Evolutionary conservation across 2,113 vertebrate species (phyloP).

Genomic region (Pluvialis apricaria): DNA sequence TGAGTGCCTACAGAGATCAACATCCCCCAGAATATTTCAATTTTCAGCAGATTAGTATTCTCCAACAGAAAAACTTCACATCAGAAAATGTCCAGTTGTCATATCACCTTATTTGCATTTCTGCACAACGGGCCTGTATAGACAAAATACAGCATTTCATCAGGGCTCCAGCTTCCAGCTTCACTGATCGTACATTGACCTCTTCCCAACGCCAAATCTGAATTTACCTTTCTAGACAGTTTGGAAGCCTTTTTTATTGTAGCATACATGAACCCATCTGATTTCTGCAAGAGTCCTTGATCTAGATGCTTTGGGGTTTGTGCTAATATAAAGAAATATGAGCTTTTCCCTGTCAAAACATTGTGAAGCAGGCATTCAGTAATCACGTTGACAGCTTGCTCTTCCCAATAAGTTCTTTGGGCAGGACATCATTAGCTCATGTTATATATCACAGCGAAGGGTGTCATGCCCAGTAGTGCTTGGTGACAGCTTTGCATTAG

Average conservation of each 20-base stretch:
- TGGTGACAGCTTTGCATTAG: background rate
- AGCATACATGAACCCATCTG: background rate
- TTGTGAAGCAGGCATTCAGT: background rate
- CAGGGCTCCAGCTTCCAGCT: background rate
- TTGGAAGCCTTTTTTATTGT: background rate
- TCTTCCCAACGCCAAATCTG: background rate
- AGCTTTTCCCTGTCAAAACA: background rate
- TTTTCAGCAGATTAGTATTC: background rate
- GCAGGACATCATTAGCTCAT: background rate
- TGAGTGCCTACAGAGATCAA: background rate
- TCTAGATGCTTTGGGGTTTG: background rate
- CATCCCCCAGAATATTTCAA: background rate
- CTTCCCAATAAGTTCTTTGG: background rate
- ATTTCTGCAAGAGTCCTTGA: background rate
- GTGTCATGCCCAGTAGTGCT: background rate
- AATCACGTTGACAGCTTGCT: background rate
- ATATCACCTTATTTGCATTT: background rate
- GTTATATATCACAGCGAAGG: background rate
- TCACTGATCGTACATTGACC: background rate
- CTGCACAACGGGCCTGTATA: background rate
- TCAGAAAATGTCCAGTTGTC: background rate
- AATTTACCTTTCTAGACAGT: background rate
- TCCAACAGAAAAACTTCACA: background rate
- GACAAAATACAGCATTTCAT: background rate
- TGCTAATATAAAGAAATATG: background rate